Conservation (phyloP, 2,888 invertebrate genomes). For the Chaetogeoica ovagalla region DNA sequence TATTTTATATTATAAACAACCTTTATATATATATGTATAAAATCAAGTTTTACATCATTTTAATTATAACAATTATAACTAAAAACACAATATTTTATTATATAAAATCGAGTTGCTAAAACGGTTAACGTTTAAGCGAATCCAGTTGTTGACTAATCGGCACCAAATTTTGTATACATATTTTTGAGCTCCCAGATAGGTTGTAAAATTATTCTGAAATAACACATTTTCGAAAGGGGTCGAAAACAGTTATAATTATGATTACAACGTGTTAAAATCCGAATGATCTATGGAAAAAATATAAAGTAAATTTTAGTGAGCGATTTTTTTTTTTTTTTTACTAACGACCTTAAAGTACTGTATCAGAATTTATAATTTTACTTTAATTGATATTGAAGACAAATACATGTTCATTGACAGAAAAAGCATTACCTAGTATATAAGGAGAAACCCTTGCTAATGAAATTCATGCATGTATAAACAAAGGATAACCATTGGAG, state of each 20-base stretch:
- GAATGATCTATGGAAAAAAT: slow-evolving; percentile 23
- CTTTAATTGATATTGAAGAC: not conserved
- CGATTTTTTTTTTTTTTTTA: not conserved
- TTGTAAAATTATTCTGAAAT: not conserved
- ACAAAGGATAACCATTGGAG: not conserved
- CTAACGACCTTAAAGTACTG: not conserved
- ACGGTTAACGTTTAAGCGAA: no score
- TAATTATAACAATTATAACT: no score
- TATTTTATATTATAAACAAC: no score
- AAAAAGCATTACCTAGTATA: not conserved
- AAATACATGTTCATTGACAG: not conserved
- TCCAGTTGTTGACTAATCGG: no score
- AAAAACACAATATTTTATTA: no score
- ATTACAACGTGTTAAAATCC: slow-evolving; percentile 37
- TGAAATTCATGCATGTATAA: no score
- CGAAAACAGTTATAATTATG: slow-evolving; percentile 47
- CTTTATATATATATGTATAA: no score
- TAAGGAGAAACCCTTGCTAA: no score
- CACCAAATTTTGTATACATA: slow-evolving; percentile 22
- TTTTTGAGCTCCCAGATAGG: slow-evolving; percentile 57
- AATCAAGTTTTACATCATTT: no score
- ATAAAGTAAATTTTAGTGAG: not conserved
- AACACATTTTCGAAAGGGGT: slow-evolving; percentile 19
- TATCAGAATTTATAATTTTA: no score
- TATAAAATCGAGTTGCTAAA: no score